Evolutionary conservation across 2,113 vertebrate species (phyloP).

Genomic region (Cyrtonyx montezumae): DNA sequence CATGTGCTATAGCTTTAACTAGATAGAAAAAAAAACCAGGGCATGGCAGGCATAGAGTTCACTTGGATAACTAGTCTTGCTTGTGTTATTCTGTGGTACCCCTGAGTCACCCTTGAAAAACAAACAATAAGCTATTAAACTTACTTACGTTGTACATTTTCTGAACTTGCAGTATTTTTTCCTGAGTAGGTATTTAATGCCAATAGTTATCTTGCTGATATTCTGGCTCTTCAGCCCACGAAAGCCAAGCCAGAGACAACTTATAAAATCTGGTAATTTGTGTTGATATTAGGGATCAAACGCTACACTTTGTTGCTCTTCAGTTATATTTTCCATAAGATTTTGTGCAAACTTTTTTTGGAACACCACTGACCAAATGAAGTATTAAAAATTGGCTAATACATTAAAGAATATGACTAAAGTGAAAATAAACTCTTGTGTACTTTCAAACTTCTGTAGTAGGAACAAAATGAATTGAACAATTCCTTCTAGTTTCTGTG

Average conservation of each 20-base stretch:
- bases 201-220: neutral
- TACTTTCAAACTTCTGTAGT: neutral
- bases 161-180: neutral
- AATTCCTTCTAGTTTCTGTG: neutral
- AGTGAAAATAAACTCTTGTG: neutral
- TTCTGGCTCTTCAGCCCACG: neutral
- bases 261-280: neutral
- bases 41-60: neutral
- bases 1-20: neutral
- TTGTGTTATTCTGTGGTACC: neutral
- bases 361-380: neutral
- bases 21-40: neutral
- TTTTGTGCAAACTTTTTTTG: neutral
- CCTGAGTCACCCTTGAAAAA: neutral
- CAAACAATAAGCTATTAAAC: neutral
- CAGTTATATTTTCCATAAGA: accelerated
- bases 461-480: neutral
- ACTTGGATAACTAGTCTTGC: neutral
- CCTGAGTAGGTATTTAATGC: neutral
- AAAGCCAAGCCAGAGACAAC: neutral
- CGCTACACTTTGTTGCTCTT: neutral
- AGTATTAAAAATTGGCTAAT: neutral
- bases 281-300: neutral
- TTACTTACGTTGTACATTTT: neutral
- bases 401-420: neutral